Evolutionary conservation across 1,140 invertebrate genomes (phyloP).

Genomic region (Pachyrhynchus sulphureomaculatus): DNA sequence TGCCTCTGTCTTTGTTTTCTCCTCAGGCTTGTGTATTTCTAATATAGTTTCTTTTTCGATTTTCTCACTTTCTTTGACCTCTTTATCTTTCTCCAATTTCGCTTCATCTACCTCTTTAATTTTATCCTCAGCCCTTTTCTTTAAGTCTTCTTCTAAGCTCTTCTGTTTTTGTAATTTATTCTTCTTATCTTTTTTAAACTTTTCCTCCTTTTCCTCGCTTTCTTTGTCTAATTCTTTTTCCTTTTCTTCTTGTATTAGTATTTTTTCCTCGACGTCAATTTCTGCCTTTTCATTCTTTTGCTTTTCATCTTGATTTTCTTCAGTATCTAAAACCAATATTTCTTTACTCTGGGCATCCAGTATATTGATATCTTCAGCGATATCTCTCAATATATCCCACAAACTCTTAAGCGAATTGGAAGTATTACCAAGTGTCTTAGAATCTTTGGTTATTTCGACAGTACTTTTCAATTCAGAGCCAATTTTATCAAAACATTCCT

Average conservation of each 20-base stretch:
- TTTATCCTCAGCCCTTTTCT: too few species aligned
- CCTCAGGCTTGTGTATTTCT: slow-evolving; percentile 26
- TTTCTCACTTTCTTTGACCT: slow-evolving; percentile 35
- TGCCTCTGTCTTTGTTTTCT: not conserved
- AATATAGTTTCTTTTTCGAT: slow-evolving; percentile 30
- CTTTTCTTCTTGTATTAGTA: not conserved
- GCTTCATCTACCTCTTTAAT: slow-evolving; percentile 29
- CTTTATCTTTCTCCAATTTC: slow-evolving; percentile 16
- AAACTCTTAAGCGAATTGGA: not conserved
- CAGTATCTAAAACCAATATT: slow-evolving; percentile 8
- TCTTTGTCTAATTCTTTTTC: not conserved
- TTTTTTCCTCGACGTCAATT: not conserved
- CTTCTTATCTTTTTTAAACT: not conserved
- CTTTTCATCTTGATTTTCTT: slow-evolving; percentile 1
- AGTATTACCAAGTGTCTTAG: not conserved
- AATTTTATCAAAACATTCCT: slow-evolving; percentile 5
- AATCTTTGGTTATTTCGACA: not conserved
- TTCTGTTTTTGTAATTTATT: slow-evolving; percentile 33
- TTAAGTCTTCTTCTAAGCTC: slow-evolving; percentile 33
- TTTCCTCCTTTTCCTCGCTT: slow-evolving; percentile 4
- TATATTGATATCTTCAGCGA: slow-evolving; percentile 19
- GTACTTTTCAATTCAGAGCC: not conserved
- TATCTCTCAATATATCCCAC: slow-evolving; percentile 11
- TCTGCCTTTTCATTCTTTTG: slow-evolving; percentile 12
- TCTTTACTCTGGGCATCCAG: slow-evolving; percentile 13